These are phyloP conservation scores for Sitodiplosis mosellana DNA, from an alignment of 1,140 invertebrate species.

Conservation along the genomic window DNA sequence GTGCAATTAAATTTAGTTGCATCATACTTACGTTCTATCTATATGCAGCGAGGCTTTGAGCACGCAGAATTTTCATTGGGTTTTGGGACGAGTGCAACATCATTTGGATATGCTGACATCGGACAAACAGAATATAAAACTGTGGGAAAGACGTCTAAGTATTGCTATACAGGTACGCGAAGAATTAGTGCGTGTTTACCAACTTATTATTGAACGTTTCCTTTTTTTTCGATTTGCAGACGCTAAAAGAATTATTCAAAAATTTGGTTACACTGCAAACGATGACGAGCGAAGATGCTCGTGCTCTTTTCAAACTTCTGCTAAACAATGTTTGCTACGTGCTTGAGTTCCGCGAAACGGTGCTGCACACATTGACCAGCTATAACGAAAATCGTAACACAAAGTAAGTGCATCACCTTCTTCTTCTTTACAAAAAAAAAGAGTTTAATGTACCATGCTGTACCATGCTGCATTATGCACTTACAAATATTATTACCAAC, in stretches of 20 bases:
- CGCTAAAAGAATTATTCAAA: slow-evolving; percentile 48
- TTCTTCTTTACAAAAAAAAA: not conserved
- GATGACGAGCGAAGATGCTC: slow-evolving; percentile 41
- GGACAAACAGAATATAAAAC: slow-evolving; percentile 67
- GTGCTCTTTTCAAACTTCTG: slow-evolving; percentile 61
- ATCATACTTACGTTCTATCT: slow-evolving; percentile 10
- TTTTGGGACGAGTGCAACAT: slow-evolving; percentile 78
- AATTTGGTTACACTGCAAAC: slow-evolving; percentile 69
- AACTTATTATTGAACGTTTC: not conserved
- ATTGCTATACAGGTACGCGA: slow-evolving; percentile 42
- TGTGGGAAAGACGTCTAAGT: slow-evolving; percentile 74
- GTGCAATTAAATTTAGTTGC: slow-evolving; percentile 3
- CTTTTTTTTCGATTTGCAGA: slow-evolving; percentile 28
- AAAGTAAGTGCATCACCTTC: slow-evolving; percentile 33
- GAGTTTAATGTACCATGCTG: too few relatives aligned
- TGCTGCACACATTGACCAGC: slow-evolving; percentile 55
- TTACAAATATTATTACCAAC: slow-evolving; percentile 3
- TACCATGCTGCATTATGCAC: not conserved
- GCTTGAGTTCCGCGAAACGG: slow-evolving; percentile 81
- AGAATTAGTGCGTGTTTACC: slow-evolving; percentile 2
- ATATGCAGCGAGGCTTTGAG: slow-evolving; percentile 67
- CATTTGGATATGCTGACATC: slow-evolving; percentile 71
- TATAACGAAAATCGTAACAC: slow-evolving; percentile 79
- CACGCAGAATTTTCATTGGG: slow-evolving; percentile 78
- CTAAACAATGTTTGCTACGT: slow-evolving; percentile 89